Evolutionary conservation across 2,797 vertebrate genomes (phyloP), one percentile per base, ranked within the genome.

Genomic region (Buphagus erythrorhynchus): DNA sequence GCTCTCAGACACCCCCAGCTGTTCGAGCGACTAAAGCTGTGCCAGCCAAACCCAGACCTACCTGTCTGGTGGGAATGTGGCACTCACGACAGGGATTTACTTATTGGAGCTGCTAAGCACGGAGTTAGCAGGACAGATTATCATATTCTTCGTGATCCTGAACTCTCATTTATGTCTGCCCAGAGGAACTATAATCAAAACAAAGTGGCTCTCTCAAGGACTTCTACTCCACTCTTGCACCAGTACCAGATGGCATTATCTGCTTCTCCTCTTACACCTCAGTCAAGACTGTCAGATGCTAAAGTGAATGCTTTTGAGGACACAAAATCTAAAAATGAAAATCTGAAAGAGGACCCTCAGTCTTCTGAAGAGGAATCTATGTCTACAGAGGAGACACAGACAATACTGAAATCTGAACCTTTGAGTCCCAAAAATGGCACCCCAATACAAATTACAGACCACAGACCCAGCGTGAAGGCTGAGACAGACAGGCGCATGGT

Each of bases 61-160:
- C 99, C 99, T 1, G 98, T 99, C 62, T 99, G 99, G 99, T 99
- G 99, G 99, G 99, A 99, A 86, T 98, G 98, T n/a, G 99, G 99
- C 43, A 96, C 97, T 82, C 99, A 99, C 7, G 99, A 99, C 95
- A 98, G 99, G n/a, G 99, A 99, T 98, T 98, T 99, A 83, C 98
- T 99, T 31, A 98, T 99, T 45, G 99, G 99, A 46, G 99, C 99
- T 36, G 99, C 99, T 80, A 99, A 99, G 90, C 99, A 99, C 0
- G 99, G 99, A 16, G 99, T 99, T 82, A 99, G 99, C 98, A 99
- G 99, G 94, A 99, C 99, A 68, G 99, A 99, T 97, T 99, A 99
- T 96, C 99, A 99, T 98, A 99, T 99, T 94, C 98, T 99, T 85
- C 98, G 99, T 72, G 99, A 99, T 96, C 99, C 99, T 3, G 99